A percentile compares a stretch with the other conserved stretches of the same genome.
These are phyloP conservation scores for Ifrita kowaldi DNA, from an alignment of 2,113 vertebrate genomes.

Conservation along the genomic window DNA sequence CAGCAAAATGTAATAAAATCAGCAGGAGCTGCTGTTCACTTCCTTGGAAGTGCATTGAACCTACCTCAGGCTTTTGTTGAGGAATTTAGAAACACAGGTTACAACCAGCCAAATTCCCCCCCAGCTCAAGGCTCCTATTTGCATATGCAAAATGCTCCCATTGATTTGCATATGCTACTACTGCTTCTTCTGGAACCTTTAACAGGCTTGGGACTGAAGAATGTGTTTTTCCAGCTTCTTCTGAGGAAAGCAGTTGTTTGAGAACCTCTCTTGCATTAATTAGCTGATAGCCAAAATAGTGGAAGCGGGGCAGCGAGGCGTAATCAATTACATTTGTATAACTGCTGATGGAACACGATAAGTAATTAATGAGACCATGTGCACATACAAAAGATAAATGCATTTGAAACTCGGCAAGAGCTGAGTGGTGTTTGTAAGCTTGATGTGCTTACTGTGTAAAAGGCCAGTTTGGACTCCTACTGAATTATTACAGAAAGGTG, in stretches of 20 bases:
- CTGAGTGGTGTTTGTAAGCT: background rate
- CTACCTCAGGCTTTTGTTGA: background rate
- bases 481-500: background rate
- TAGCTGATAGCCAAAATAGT: conserved; percentile 26
- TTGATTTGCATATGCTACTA: background rate
- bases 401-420: background rate
- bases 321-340: conserved; percentile 30
- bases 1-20: background rate
- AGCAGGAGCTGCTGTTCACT: background rate
- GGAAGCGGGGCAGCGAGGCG: background rate
- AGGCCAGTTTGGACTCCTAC: background rate
- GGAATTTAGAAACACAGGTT: background rate
- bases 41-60: background rate
- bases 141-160: background rate
- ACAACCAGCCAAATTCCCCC: background rate
- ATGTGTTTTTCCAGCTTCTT: background rate
- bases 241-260: background rate
- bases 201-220: background rate
- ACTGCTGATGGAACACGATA: conserved; percentile 1
- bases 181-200: background rate
- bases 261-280: background rate
- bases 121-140: background rate
- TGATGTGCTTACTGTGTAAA: conserved; percentile 23
- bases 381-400: background rate
- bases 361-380: conserved; percentile 33